Percentiles rank a stretch among this genome's conserved stretches.
Evolutionary conservation across 2,888 invertebrate species (phyloP).

Genomic region (Fabriciana adippe): DNA sequence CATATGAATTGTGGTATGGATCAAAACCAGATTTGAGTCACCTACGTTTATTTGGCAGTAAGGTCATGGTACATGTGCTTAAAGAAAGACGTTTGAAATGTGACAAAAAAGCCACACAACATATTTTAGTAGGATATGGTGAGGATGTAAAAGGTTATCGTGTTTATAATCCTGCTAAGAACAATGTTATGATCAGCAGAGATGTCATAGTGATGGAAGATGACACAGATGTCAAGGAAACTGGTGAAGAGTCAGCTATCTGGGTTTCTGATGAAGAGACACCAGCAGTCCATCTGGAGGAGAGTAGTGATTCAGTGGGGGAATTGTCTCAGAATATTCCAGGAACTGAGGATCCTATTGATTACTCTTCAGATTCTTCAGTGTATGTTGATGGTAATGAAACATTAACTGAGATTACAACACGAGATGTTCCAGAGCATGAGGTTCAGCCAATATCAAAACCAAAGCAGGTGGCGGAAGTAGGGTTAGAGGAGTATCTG

Average conservation of each 20-base stretch:
- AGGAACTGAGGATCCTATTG: neutral
- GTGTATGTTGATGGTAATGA: neutral
- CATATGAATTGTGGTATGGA: too few species aligned
- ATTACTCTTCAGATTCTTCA: neutral
- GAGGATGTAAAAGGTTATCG: slow-evolving; percentile 15
- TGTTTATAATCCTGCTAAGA: slow-evolving; percentile 16
- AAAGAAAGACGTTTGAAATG: too few species aligned
- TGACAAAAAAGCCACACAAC: neutral
- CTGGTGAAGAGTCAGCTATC: neutral
- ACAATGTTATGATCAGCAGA: slow-evolving; percentile 11
- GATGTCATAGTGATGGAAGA: slow-evolving; percentile 14
- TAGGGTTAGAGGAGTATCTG: too few species aligned
- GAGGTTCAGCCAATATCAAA: neutral
- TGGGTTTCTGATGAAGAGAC: neutral
- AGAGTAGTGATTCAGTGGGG: neutral
- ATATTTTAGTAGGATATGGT: slow-evolving; percentile 19
- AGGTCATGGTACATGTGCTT: too few species aligned
- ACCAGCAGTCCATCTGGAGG: neutral
- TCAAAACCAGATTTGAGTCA: too few species aligned
- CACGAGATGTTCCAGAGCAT: neutral
- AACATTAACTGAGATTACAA: neutral
- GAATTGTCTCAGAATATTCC: neutral
- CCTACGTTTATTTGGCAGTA: too few species aligned
- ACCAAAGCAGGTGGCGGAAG: too few species aligned
- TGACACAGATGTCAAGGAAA: neutral